Evolutionary conservation across 1,140 invertebrate genomes (phyloP).

Genomic region (Piezodorus guildinii): DNA sequence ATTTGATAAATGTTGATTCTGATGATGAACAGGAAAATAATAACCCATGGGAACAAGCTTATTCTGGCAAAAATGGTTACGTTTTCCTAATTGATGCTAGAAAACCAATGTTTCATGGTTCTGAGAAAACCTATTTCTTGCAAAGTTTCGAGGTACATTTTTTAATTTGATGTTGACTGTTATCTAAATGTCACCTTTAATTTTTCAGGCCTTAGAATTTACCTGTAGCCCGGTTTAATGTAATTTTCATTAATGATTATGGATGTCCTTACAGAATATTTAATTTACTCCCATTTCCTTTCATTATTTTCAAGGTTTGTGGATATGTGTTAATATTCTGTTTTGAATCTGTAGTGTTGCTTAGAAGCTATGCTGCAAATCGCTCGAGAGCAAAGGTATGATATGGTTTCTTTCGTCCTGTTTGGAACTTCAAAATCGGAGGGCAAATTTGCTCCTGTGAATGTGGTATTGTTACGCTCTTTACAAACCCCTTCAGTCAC

Average conservation of each 20-base stretch:
- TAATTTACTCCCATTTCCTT: too few species aligned
- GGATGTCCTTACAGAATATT: too few species aligned
- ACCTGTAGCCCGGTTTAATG: too few species aligned
- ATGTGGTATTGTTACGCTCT: slow-evolving; percentile 14
- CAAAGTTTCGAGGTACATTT: slow-evolving; percentile 7
- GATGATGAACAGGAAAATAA: slow-evolving; percentile 15
- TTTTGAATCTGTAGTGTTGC: slow-evolving; percentile 7
- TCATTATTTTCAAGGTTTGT: too few species aligned
- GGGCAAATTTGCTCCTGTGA: slow-evolving; percentile 12
- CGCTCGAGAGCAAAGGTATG: slow-evolving; percentile 14
- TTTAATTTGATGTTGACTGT: too few species aligned
- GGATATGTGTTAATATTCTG: neutral
- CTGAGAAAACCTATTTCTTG: slow-evolving; percentile 1
- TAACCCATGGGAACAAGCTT: slow-evolving; percentile 6
- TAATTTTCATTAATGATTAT: too few species aligned
- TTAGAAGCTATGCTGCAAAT: slow-evolving; percentile 14
- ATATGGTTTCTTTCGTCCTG: slow-evolving; percentile 15
- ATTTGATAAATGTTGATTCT: neutral
- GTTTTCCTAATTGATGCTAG: slow-evolving; percentile 17
- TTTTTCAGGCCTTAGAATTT: too few species aligned
- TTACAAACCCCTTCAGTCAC: neutral
- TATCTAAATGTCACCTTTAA: too few species aligned
- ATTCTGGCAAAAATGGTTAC: slow-evolving; percentile 12
- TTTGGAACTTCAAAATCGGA: slow-evolving; percentile 16
- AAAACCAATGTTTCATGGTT: slow-evolving; percentile 12